Evolutionary conservation across 2,113 vertebrate species (phyloP), one percentile per base, ranked within the genome.

Genomic region (Dryoscopus gambensis): DNA sequence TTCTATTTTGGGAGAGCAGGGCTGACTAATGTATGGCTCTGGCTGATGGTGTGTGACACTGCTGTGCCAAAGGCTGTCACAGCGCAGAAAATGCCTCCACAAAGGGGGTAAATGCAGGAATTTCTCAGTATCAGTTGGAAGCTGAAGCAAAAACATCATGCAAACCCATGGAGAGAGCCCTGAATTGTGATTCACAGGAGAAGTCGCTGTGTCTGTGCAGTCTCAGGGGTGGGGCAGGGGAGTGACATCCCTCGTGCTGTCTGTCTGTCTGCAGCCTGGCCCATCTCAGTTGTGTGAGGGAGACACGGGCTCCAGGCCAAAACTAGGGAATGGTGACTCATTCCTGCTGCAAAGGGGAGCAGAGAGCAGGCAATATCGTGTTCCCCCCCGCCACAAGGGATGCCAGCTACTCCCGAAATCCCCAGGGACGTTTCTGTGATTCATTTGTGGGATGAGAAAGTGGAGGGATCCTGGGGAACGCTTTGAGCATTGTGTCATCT

Each of bases 191-290:
- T 18, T 77, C 15, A 10, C 0, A 52, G 25, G 3, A 77, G 64
- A 56, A 79, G 22, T 53, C 23, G 2, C 16, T 0, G 10, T 44
- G 30, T 17, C 33, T 31, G 56, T 53, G 53, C 33, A 42, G 49
- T 27, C 39, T 15, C 10, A 15, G 39, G 42, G 53, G 15, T 9
- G 13, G 27, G n/a, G 62, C 53, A 67, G 76, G 50, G 40, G 3
- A 42, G 39, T 6, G 67, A 30, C 0, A 3, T 40, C 52, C 59
- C 60, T 15, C 0, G 1, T 28, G 42, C 62, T 65, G 3, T 14
- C 62, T 62, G 3, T 14, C 33, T 8, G 0, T 10, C 74, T 69
- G 50, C 68, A 62, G 19, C 4, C 6, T 28, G 69, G 42, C 56
- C 7, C 4, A 3, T 13, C 37, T 42, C 18, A 9, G 67, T 4